Evolutionary conservation across 2,888 invertebrate genomes (phyloP).

Genomic region (Cepaea hortensis): DNA sequence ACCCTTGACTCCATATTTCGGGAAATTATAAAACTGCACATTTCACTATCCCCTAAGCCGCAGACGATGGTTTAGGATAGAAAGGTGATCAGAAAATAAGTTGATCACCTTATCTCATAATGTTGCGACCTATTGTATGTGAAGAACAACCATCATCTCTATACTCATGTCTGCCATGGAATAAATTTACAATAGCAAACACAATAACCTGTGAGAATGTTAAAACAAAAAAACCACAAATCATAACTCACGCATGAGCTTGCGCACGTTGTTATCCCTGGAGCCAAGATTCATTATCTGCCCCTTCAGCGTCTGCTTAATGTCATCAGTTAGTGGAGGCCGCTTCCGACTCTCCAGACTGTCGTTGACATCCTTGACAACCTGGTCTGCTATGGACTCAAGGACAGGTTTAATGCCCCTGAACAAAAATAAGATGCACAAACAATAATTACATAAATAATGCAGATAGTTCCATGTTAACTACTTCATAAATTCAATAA

Average conservation of each 20-base stretch:
- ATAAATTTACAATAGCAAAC: not conserved
- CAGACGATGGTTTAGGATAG: too few relatives aligned
- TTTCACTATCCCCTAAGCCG: too few relatives aligned
- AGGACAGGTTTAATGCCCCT: conserved; percentile 56
- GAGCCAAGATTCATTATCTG: conserved; percentile 79
- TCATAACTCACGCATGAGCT: conserved; percentile 84
- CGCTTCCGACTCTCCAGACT: conserved; percentile 81
- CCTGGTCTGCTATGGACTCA: conserved; percentile 82
- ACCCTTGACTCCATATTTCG: too few relatives aligned
- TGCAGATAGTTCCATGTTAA: not conserved
- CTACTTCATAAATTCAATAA: not conserved
- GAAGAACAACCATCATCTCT: too few relatives aligned
- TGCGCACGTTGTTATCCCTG: conserved; percentile 85
- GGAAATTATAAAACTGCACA: too few relatives aligned
- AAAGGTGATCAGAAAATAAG: too few relatives aligned
- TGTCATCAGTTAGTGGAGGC: conserved; percentile 79
- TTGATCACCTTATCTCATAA: too few relatives aligned
- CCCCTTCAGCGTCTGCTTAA: conserved; percentile 81
- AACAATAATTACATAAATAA: not conserved
- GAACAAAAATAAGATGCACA: not conserved
- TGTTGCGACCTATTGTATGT: too few relatives aligned
- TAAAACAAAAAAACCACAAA: not conserved
- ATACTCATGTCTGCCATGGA: too few relatives aligned
- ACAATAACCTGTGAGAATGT: not conserved
- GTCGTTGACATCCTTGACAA: conserved; percentile 84